A percentile compares a stretch with the other conserved stretches of the same genome.
phyloP scores from a whole-genome alignment of 2,113 vertebrate genomes.

The Vulpes vulpes region DNA sequence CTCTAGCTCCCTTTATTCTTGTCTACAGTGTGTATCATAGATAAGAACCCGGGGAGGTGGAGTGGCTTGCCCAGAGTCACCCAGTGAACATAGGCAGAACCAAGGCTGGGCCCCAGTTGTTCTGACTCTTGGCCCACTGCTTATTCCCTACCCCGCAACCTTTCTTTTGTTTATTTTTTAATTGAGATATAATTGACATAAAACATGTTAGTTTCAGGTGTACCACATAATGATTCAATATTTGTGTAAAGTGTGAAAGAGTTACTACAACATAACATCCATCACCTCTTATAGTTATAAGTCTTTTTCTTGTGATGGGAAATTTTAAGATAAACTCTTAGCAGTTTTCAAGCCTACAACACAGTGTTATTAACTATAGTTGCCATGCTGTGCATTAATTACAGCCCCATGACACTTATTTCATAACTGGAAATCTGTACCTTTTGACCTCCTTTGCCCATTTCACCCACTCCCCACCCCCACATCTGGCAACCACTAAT shows the following conservation, averaged over 20 bases:
- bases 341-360: not conserved
- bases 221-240: too few relatives aligned
- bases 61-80: not conserved
- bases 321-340: not conserved
- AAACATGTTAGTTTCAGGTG: not conserved
- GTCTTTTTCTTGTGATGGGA: not conserved
- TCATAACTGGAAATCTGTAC: not conserved
- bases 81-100: not conserved
- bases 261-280: not conserved
- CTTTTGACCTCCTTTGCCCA: not conserved
- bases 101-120: not conserved
- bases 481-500: too few relatives aligned
- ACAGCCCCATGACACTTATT: not conserved
- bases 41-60: not conserved
- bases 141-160: not conserved
- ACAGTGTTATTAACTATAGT: not conserved
- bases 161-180: not conserved
- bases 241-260: not conserved
- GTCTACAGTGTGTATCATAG: not conserved
- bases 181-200: not conserved
- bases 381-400: accelerated
- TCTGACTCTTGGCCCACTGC: too few relatives aligned
- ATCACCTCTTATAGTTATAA: not conserved
- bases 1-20: not conserved
- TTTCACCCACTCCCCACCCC: not conserved